Evolutionary conservation across 2,113 vertebrate species (phyloP).

Genomic region (Puntigrus tetrazona): DNA sequence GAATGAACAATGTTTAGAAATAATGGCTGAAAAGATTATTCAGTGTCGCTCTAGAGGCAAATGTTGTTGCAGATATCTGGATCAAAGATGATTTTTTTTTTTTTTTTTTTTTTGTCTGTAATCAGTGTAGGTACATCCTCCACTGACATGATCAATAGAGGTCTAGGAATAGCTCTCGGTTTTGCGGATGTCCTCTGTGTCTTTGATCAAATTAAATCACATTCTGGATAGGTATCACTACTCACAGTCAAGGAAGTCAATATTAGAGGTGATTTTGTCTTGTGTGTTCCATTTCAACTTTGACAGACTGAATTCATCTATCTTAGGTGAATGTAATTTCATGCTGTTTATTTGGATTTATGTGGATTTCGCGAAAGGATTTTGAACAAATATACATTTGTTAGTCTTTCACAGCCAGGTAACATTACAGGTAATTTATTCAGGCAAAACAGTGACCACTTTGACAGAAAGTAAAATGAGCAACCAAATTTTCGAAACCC

Average conservation of each 20-base stretch:
- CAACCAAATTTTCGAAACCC: neutral
- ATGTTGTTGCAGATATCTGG: neutral
- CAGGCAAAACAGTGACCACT: neutral
- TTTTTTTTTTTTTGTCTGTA: neutral
- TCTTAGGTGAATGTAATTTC: neutral
- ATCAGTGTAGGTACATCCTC: neutral
- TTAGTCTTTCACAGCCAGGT: neutral
- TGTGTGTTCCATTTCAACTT: conserved; percentile 14
- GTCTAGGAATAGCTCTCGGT: neutral
- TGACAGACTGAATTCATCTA: neutral
- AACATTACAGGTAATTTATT: neutral
- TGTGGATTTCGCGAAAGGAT: neutral
- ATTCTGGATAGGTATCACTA: conserved; percentile 5
- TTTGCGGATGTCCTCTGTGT: conserved; percentile 16
- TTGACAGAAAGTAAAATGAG: neutral
- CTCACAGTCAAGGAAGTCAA: conserved; percentile 5
- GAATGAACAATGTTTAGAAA: neutral
- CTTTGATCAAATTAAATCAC: conserved; percentile 35
- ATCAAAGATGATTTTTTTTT: neutral
- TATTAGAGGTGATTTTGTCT: neutral
- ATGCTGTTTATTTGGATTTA: neutral
- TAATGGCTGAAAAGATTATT: neutral
- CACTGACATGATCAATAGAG: neutral
- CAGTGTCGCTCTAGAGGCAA: neutral
- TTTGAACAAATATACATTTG: neutral